These are phyloP conservation scores for Eulacestoma nigropectus DNA, from an alignment of 2,113 vertebrate genomes.

Conservation along the genomic window DNA sequence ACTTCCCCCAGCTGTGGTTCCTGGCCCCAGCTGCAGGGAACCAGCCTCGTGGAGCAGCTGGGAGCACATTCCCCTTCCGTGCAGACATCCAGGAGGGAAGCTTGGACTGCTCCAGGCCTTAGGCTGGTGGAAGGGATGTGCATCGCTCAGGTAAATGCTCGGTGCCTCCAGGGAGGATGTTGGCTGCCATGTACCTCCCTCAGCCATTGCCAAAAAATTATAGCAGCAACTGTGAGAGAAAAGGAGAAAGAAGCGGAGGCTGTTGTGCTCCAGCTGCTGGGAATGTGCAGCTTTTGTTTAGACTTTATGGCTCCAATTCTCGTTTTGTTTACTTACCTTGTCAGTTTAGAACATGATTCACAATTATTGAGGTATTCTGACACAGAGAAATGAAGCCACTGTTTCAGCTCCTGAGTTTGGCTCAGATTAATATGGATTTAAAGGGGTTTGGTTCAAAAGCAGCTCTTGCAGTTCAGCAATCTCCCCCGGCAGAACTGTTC, in stretches of 20 bases:
- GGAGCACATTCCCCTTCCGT: background rate
- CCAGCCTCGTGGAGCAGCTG: background rate
- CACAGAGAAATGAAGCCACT: background rate
- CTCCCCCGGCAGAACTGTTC: background rate
- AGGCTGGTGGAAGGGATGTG: background rate
- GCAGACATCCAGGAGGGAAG: background rate
- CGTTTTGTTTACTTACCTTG: background rate
- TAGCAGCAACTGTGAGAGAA: background rate
- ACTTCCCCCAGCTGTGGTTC: background rate
- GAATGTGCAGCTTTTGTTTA: background rate
- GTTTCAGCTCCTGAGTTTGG: background rate
- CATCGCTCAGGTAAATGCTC: constrained; percentile 23
- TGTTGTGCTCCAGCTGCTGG: background rate
- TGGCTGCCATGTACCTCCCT: background rate
- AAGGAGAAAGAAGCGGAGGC: background rate
- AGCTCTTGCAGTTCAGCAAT: background rate
- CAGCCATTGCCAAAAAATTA: background rate
- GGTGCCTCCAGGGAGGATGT: background rate
- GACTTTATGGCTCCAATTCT: background rate
- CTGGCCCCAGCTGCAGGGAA: background rate
- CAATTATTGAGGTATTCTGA: background rate
- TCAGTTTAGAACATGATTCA: background rate
- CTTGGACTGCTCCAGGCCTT: background rate
- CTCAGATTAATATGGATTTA: background rate
- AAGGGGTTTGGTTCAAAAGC: background rate